Conservation (phyloP, 2,888 invertebrate genomes). For the Latrodectus elegans region DNA sequence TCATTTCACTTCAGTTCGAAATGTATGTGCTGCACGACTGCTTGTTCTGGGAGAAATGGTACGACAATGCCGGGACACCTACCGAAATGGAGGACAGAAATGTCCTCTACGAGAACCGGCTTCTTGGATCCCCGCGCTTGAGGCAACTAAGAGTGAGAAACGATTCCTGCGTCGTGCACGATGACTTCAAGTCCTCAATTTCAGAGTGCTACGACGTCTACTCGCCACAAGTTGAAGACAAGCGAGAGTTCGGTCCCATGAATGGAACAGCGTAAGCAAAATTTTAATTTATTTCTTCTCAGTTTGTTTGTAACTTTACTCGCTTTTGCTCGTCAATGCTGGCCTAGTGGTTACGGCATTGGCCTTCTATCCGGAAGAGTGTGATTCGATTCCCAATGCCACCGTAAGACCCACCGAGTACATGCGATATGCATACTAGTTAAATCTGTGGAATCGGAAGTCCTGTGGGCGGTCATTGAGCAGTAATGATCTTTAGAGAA, state of each 20-base stretch:
- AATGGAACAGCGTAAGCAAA: conserved; percentile 73
- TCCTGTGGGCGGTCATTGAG: too few relatives aligned
- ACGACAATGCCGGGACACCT: conserved; percentile 72
- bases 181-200: conserved; percentile 80
- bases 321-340: too few relatives aligned
- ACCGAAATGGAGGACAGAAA: conserved; percentile 74
- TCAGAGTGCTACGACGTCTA: conserved; percentile 80
- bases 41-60: conserved; percentile 79
- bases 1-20: conserved; percentile 74
- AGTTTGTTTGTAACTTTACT: too few relatives aligned
- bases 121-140: conserved; percentile 80
- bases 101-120: conserved; percentile 79
- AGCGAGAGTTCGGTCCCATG: conserved; percentile 76
- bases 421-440: too few relatives aligned
- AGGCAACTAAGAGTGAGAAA: conserved; percentile 78
- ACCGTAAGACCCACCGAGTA: too few relatives aligned
- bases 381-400: too few relatives aligned
- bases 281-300: too few relatives aligned
- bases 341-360: too few relatives aligned
- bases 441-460: too few relatives aligned
- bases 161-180: conserved; percentile 81
- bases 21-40: conserved; percentile 77
- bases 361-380: too few relatives aligned
- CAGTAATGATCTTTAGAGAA: too few relatives aligned
- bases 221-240: conserved; percentile 78